Conservation (phyloP, 2,113 vertebrate genomes). For the Scartelaos histophorus region DNA sequence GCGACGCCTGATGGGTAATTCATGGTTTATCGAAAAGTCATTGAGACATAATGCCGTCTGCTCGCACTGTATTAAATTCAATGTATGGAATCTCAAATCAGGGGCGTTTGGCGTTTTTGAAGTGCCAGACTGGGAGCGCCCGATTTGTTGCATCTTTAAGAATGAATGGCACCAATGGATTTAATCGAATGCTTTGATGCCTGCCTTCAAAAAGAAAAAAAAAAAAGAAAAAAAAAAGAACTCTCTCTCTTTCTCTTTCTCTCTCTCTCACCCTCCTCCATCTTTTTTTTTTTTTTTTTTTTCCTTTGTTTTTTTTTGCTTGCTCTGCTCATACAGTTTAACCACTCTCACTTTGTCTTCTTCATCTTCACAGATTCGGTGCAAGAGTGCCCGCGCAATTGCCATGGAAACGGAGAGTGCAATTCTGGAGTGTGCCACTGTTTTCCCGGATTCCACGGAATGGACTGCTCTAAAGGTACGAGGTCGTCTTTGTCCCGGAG, state of each 20-base stretch:
- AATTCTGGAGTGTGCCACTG: conserved; percentile 97
- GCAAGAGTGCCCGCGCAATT: conserved; percentile 96
- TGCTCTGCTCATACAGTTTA: too few relatives aligned
- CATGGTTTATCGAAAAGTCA: conserved; percentile 19
- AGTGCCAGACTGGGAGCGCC: conserved; percentile 22
- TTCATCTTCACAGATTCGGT: conserved; percentile 87
- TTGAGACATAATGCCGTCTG: conserved; percentile 34
- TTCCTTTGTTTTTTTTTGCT: too few relatives aligned
- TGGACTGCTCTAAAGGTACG: conserved; percentile 98
- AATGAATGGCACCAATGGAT: conserved; percentile 50
- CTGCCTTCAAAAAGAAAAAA: conserved; percentile 32
- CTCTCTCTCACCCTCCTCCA: conserved; percentile 39
- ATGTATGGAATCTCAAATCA: conserved; percentile 21
- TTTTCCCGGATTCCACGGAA: conserved; percentile 96
- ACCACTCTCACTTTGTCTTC: conserved; percentile 52
- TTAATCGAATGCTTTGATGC: conserved; percentile 64
- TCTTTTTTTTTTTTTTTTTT: conserved; percentile 7
- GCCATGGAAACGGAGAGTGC: conserved; percentile 97
- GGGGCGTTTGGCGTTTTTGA: conserved; percentile 39
- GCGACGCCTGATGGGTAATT: conserved; percentile 15
- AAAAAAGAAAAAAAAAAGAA: too few relatives aligned
- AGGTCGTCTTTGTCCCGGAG: conserved; percentile 14
- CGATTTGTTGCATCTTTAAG: conserved; percentile 46
- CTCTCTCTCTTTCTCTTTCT: too few relatives aligned
- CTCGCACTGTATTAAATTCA: conserved; percentile 22